phyloP scores from a whole-genome alignment of 2,113 vertebrate species.

The Misgurnus anguillicaudatus region DNA sequence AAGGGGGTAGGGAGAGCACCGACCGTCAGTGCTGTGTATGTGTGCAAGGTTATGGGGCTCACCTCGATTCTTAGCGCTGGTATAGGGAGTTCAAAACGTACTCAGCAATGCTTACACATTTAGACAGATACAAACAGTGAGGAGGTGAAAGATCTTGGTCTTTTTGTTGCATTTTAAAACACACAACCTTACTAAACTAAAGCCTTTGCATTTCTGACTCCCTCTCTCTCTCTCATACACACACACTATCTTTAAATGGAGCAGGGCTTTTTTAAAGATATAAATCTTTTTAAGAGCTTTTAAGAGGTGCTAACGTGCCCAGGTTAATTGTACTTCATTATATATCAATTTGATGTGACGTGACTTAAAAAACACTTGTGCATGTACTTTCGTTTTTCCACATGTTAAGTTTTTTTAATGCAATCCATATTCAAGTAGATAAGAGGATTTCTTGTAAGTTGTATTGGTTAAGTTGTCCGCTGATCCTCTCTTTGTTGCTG shows the following conservation, averaged over 20 bases:
- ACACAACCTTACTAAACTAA: constrained; percentile 46
- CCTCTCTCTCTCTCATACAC: background rate
- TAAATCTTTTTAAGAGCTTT: background rate
- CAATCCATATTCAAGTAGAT: constrained; percentile 25
- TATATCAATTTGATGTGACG: too few species aligned
- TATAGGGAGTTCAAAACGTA: constrained; percentile 42
- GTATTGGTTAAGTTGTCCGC: constrained; percentile 22
- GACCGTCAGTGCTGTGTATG: constrained; percentile 59
- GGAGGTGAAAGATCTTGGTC: constrained; percentile 59
- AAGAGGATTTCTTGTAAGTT: constrained; percentile 37
- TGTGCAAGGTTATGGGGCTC: constrained; percentile 62
- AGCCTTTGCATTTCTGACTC: constrained; percentile 44
- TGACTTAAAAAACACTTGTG: background rate
- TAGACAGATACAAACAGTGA: constrained; percentile 14
- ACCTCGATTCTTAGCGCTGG: constrained; percentile 34
- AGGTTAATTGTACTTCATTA: background rate
- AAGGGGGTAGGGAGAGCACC: constrained; percentile 66
- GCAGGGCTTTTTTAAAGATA: background rate
- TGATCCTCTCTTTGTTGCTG: constrained; percentile 39
- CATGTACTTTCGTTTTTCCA: background rate
- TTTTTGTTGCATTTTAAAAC: constrained; percentile 69
- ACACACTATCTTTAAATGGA: background rate
- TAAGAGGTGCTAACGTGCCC: background rate
- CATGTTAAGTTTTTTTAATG: constrained; percentile 31
- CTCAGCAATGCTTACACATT: constrained; percentile 8